phyloP scores from a whole-genome alignment of 2,797 vertebrate genomes.

The Octomys mimax region DNA sequence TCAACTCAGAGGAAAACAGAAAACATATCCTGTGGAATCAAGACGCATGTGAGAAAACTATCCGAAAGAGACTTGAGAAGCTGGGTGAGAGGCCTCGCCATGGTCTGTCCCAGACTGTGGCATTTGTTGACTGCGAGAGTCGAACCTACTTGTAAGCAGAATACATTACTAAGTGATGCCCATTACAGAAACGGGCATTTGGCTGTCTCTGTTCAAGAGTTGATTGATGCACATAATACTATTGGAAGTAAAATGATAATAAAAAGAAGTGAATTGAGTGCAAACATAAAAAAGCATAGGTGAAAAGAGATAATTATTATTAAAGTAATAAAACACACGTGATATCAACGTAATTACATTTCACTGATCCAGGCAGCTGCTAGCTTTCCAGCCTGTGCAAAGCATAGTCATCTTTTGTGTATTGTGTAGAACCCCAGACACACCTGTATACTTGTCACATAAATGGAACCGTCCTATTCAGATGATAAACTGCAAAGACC shows the following conservation, averaged over 20 bases:
- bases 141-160: not conserved
- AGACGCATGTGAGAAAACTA: not conserved
- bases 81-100: not conserved
- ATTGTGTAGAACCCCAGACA: not conserved
- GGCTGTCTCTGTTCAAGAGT: not conserved
- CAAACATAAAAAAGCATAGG: not conserved
- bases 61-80: not conserved
- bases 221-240: conserved; percentile 1
- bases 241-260: conserved; percentile 15
- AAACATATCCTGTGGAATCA: not conserved
- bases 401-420: conserved; percentile 32
- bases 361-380: not conserved
- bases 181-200: not conserved
- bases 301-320: conserved; percentile 4
- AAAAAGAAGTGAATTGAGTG: not conserved
- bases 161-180: not conserved
- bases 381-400: not conserved
- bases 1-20: not conserved
- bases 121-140: not conserved
- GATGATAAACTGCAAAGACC: conserved; percentile 25
- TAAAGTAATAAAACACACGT: not conserved
- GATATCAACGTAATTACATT: conserved; percentile 1
- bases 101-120: not conserved
- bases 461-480: not conserved
- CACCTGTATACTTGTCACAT: not conserved